These are phyloP conservation scores for Bucorvus abyssinicus DNA, from an alignment of 2,797 vertebrate species.

Conservation along the genomic window DNA sequence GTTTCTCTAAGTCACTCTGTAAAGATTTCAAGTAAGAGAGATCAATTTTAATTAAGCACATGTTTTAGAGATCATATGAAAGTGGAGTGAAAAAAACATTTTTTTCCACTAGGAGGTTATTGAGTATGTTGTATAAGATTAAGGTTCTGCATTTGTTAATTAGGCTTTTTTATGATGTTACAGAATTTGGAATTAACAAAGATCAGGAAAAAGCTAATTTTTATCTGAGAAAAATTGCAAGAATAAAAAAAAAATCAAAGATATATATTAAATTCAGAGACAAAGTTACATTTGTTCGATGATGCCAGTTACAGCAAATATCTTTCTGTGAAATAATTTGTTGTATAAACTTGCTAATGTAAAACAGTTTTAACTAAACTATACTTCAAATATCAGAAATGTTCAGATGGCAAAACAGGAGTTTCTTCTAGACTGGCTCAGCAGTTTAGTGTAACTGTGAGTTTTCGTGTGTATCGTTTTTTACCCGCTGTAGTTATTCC, in stretches of 20 bases:
- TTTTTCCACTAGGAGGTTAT: slow-evolving; percentile 51
- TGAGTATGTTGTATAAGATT: slow-evolving; percentile 60
- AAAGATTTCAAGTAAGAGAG: slow-evolving; percentile 69
- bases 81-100: slow-evolving; percentile 35
- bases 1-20: slow-evolving; percentile 51
- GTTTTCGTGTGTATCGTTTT: not conserved
- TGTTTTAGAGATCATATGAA: slow-evolving; percentile 65
- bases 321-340: slow-evolving; percentile 21
- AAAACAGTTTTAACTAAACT: not conserved
- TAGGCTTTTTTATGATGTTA: slow-evolving; percentile 59
- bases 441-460: not conserved
- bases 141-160: slow-evolving; percentile 57
- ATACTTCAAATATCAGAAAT: slow-evolving; percentile 1
- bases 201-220: slow-evolving; percentile 50
- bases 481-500: not conserved
- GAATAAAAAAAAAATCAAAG: not conserved
- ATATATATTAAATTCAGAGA: not conserved
- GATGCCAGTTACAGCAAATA: slow-evolving; percentile 23
- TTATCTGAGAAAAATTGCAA: slow-evolving; percentile 46
- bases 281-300: not conserved
- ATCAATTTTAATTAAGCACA: slow-evolving; percentile 73
- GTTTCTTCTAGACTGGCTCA: not conserved
- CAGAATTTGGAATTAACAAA: slow-evolving; percentile 61
- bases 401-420: not conserved
- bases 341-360: not conserved